A percentile compares a stretch with the other conserved stretches of the same genome.
These are phyloP conservation scores for Palythoa grandiflora DNA, from an alignment of 92 coral and sea anemone species.

Conservation along the genomic window DNA sequence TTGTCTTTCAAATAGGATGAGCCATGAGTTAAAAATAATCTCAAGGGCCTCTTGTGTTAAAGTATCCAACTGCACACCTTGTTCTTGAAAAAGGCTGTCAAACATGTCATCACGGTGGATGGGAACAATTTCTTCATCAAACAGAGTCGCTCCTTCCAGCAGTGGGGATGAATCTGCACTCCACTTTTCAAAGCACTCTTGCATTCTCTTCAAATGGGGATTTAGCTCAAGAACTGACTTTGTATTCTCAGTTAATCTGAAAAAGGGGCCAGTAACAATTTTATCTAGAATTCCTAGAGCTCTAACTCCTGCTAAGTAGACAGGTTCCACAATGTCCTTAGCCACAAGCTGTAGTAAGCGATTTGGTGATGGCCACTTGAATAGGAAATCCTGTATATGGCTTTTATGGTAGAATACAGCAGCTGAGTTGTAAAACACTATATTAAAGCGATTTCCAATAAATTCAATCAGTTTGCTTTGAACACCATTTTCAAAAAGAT, in stretches of 20 bases:
- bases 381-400: slow-evolving; percentile 8
- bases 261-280: slow-evolving; percentile 57
- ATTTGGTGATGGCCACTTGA: slow-evolving; percentile 43
- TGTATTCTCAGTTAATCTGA: slow-evolving; percentile 43
- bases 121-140: slow-evolving; percentile 52
- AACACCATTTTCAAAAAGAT: slow-evolving; percentile 27
- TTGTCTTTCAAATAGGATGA: slow-evolving; percentile 52
- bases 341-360: slow-evolving; percentile 42
- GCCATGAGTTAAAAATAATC: slow-evolving; percentile 53
- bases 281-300: slow-evolving; percentile 54
- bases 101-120: slow-evolving; percentile 52
- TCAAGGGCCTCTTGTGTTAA: slow-evolving; percentile 63
- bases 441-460: slow-evolving; percentile 49
- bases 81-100: neutral
- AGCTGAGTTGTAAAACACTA: slow-evolving; percentile 52
- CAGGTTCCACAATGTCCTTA: slow-evolving; percentile 46
- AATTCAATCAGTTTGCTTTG: slow-evolving; percentile 53
- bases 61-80: slow-evolving; percentile 47
- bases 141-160: slow-evolving; percentile 51
- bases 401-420: slow-evolving; percentile 2
- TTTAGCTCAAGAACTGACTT: slow-evolving; percentile 47
- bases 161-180: slow-evolving; percentile 49
- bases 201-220: slow-evolving; percentile 52
- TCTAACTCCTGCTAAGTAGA: slow-evolving; percentile 40
- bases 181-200: slow-evolving; percentile 53